Percentiles rank a stretch among this genome's conserved stretches.
Evolutionary conservation across 1,140 invertebrate species (phyloP).

Genomic region (Danaus melanippus): DNA sequence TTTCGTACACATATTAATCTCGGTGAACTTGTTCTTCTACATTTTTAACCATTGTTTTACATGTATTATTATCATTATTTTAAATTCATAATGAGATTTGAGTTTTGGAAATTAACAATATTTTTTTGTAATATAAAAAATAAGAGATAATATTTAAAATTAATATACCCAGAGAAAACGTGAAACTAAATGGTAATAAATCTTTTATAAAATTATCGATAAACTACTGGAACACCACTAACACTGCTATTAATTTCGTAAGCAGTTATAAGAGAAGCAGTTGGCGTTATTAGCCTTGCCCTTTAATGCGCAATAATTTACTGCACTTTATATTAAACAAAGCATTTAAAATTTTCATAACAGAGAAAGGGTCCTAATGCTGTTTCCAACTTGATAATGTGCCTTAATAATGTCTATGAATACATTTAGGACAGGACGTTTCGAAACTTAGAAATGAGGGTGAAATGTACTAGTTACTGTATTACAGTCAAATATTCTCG

Average conservation of each 20-base stretch:
- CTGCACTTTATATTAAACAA: constrained; percentile 64
- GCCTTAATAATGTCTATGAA: not conserved
- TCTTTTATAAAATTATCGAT: constrained; percentile 15
- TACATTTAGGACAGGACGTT: too few relatives aligned
- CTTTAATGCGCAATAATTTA: constrained; percentile 68
- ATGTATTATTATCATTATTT: too few relatives aligned
- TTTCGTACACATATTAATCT: too few relatives aligned
- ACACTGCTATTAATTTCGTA: constrained; percentile 58
- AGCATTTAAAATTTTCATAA: constrained; percentile 64
- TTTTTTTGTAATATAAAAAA: too few relatives aligned
- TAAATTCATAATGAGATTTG: too few relatives aligned
- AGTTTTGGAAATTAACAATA: too few relatives aligned
- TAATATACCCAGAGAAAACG: too few relatives aligned
- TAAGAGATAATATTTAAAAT: too few relatives aligned
- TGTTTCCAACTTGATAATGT: not conserved
- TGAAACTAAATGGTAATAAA: constrained; percentile 8
- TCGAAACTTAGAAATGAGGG: not conserved
- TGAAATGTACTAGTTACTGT: constrained; percentile 9
- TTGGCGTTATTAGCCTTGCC: constrained; percentile 64
- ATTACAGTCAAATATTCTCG: constrained; percentile 8
- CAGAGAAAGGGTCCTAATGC: constrained; percentile 12
- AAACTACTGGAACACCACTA: constrained; percentile 32
- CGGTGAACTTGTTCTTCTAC: too few relatives aligned
- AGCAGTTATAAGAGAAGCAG: constrained; percentile 57
- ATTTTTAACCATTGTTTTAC: too few relatives aligned